Percentiles rank a stretch among this genome's conserved stretches.
phyloP scores from a whole-genome alignment of 2,888 invertebrate genomes.

The Ectemnius lituratus region DNA sequence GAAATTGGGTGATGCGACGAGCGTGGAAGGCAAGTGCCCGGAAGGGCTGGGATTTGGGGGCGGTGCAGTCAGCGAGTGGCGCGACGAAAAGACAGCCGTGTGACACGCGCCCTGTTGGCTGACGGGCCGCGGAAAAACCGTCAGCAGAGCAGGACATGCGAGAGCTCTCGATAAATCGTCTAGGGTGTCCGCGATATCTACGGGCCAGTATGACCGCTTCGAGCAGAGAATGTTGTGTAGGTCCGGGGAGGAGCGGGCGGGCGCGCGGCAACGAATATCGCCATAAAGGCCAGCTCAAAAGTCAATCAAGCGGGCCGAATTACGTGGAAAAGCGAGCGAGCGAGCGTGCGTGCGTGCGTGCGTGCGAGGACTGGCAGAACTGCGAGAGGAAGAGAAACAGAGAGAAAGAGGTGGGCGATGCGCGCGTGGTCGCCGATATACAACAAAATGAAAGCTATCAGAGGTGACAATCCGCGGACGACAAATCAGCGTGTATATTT shows the following conservation, averaged over 20 bases:
- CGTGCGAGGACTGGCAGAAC: neutral
- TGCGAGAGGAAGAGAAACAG: neutral
- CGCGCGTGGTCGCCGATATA: constrained; percentile 57
- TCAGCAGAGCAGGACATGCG: constrained; percentile 44
- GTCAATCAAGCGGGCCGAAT: constrained; percentile 65
- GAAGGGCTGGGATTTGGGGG: neutral
- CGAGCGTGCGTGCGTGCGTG: too few species aligned
- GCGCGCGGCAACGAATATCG: constrained; percentile 57
- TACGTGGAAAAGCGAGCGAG: constrained; percentile 61
- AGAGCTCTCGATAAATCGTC: constrained; percentile 54
- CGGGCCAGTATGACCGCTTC: too few species aligned
- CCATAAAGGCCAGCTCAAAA: constrained; percentile 66
- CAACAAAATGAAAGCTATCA: constrained; percentile 75
- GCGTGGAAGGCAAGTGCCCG: constrained; percentile 19
- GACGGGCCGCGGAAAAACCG: constrained; percentile 38
- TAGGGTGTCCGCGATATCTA: constrained; percentile 23
- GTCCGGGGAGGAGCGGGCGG: constrained; percentile 30
- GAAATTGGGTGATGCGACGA: too few species aligned
- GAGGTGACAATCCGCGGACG: constrained; percentile 76
- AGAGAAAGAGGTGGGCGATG: constrained; percentile 6
- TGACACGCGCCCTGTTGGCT: neutral
- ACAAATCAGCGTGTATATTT: constrained; percentile 77
- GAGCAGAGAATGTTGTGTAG: neutral
- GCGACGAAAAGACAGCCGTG: constrained; percentile 42
- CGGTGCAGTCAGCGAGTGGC: neutral